Percentiles rank a stretch among this genome's conserved stretches.
phyloP scores from a whole-genome alignment of 2,797 vertebrate species.

The Oreortyx pictus region DNA sequence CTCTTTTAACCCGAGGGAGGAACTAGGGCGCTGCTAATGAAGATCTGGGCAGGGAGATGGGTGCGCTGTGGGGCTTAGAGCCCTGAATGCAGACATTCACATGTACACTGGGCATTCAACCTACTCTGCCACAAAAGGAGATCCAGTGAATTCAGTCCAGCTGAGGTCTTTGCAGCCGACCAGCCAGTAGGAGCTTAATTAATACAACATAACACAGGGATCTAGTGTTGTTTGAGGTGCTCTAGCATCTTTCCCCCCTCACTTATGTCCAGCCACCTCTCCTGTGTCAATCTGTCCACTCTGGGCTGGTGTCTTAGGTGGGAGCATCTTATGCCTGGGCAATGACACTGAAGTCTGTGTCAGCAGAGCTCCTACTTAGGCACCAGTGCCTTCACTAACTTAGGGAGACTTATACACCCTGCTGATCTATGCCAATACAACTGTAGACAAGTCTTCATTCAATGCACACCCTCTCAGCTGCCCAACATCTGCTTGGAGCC shows the following conservation, averaged over 20 bases:
- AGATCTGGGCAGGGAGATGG: background rate
- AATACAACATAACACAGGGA: background rate
- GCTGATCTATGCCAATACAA: background rate
- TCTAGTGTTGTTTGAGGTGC: background rate
- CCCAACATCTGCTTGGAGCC: background rate
- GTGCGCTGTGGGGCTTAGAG: background rate
- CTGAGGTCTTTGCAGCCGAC: background rate
- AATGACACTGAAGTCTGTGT: background rate
- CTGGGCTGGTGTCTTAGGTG: background rate
- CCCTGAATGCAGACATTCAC: background rate
- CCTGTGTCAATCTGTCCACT: background rate
- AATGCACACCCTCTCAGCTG: background rate
- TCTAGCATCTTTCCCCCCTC: background rate
- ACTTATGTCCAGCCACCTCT: background rate
- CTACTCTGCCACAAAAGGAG: background rate
- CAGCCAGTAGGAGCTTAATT: background rate
- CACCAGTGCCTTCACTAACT: background rate
- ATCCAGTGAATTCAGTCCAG: background rate
- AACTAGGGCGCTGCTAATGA: background rate
- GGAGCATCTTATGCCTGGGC: background rate
- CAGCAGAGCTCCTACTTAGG: background rate
- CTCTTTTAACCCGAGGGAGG: background rate
- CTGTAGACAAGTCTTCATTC: background rate
- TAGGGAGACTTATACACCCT: background rate
- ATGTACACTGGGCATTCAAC: fast-evolving